Base-by-base conservation (phyloP, 2,113 vertebrate species). In the Pyrgilauda ruficollis region DNA sequence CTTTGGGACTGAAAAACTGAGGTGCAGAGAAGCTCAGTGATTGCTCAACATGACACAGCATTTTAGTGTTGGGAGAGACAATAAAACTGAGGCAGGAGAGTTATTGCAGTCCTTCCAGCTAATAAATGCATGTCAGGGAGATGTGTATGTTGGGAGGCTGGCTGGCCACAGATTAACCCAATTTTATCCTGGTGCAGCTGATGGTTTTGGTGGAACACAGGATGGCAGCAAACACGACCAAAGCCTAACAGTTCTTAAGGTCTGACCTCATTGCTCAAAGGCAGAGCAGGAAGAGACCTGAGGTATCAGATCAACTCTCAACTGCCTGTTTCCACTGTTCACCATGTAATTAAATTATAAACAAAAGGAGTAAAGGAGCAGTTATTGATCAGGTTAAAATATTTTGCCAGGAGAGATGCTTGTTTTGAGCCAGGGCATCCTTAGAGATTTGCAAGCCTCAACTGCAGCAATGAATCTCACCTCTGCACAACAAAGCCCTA, bases 311-410 rank as follows among this genome's bases (percentile, higher is more conserved):
- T 56, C 49, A 53, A 2, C 49, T 44, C 62, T 61, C 66, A 58
- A 3, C 35, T 79, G 39, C 33, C 19, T 5, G 0, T 76, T 95
- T 87, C 58, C 41, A 80, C 35, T 50, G 67, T 31, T 86, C 53
- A 27, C 37, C 21, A 7, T 3, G 14, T 27, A 88, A 83, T 87
- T 88, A 80, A 53, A 77, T 90, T 67, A 73, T 83, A 92, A 93
- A 69, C 79, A 80, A 86, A 82, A 88, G 46, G 13, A 79, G 37
- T 77, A 88, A 82, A 88, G 43, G 13, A 79, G 37, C n/a, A 76
- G 37, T 24, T 90, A 90, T 83, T 92, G 90, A 94, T 86, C 85
- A 76, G 67, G 66, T 90, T 74, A 74, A 93, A 88, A 76, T 90
- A 94, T 73, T 95, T 92, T 13, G 6, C 52, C 33, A 33, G 39